Evolutionary conservation across 2,113 vertebrate genomes (phyloP), one percentile per base, ranked within the genome.

Genomic region (Zosterops hypoxanthus): DNA sequence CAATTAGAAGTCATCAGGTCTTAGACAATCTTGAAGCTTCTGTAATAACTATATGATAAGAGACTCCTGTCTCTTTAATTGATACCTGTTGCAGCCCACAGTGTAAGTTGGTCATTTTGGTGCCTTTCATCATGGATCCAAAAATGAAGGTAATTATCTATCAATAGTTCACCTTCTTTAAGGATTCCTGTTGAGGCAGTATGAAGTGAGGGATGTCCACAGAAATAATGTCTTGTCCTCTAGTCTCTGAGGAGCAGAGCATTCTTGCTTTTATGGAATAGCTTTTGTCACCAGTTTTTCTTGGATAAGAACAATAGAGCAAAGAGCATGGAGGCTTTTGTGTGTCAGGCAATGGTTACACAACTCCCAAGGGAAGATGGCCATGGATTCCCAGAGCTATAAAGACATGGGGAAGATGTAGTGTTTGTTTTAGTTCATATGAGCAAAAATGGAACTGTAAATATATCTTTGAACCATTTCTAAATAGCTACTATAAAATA

Each of bases 61-160:
- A 70, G 5, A 25, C 26, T 31, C 31, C 8, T 4, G 12, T 36
- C 59, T 66, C 41, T 86, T 63, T 21, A 29, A 25, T 9, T 36
- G 6, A 10, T 36, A 25, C 31, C 8, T 11, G 0, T 29, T 60
- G 12, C 53, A 90, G 20, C 12, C 61, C 39, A 14, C 18, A 7
- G 16, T 29, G 16, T 50, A 50, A 73, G 20, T 3, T 73, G 36
- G 9, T 41, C 9, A 11, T 18, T 14, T 56, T 0, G 0, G 29
- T 69, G 39, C 42, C 17, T 82, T 80, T 76, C 15, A 11, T 36
- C 29, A 31, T 23, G 29, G 24, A 42, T 75, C n/a, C 39, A 44
- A 61, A 92, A 61, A 69, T 60, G n/a, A 60, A 86, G 14, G 28
- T 12, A 36, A 55, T 17, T 71, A 14, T 8, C 33, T 57, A 19